A percentile compares a stretch with the other conserved stretches of the same genome.
phyloP scores from a whole-genome alignment of 1,140 invertebrate species.

The Drosophila bipectinata region DNA sequence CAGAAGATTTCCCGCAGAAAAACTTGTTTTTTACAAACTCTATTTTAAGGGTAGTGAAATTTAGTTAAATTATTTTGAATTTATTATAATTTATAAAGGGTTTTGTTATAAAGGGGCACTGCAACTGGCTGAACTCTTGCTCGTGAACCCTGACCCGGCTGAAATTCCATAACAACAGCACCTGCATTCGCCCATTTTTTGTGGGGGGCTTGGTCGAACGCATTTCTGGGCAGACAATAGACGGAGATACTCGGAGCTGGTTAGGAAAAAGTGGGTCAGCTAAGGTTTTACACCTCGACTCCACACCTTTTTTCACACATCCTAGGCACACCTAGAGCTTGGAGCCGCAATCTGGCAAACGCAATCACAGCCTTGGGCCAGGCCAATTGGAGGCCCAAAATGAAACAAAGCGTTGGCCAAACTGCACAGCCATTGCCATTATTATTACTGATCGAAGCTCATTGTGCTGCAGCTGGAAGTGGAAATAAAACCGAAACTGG shows the following conservation, averaged over 20 bases:
- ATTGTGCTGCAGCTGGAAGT: slow-evolving; percentile 48
- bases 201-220: slow-evolving; percentile 39
- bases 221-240: slow-evolving; percentile 47
- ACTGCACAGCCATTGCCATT: slow-evolving; percentile 21
- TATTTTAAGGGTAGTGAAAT: slow-evolving; percentile 27
- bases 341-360: slow-evolving; percentile 43
- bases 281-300: slow-evolving; percentile 52
- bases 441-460: slow-evolving; percentile 48
- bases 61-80: slow-evolving; percentile 25
- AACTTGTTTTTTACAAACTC: slow-evolving; percentile 55
- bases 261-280: slow-evolving; percentile 56
- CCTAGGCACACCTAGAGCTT: slow-evolving; percentile 59
- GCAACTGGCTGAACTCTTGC: slow-evolving; percentile 30
- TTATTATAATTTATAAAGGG: slow-evolving; percentile 35
- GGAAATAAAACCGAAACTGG: slow-evolving; percentile 37
- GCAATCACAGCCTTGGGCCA: slow-evolving; percentile 50
- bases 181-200: slow-evolving; percentile 29
- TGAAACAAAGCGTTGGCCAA: slow-evolving; percentile 41
- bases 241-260: slow-evolving; percentile 24
- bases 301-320: slow-evolving; percentile 52
- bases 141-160: slow-evolving; percentile 37
- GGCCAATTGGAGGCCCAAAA: slow-evolving; percentile 33
- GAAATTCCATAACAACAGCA: slow-evolving; percentile 36
- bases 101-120: slow-evolving; percentile 9
- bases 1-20: slow-evolving; percentile 13